Evolutionary conservation across 2,797 vertebrate genomes (phyloP), one percentile per base, ranked within the genome.

Genomic region (Tolypeutes matacus): DNA sequence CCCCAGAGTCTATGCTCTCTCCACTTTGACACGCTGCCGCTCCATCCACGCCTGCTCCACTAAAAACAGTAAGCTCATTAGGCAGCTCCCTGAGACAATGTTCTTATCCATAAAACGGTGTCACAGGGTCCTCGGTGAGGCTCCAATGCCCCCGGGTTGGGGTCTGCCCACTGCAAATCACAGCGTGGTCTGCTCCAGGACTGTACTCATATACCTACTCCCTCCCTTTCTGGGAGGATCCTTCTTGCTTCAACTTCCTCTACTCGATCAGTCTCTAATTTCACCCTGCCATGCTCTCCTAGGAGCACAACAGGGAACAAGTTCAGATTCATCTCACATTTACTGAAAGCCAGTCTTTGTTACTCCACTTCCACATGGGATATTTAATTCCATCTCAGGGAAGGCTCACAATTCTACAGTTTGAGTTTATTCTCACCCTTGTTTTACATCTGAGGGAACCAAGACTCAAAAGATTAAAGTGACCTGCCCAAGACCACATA

Each of bases 141-240:
- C n/a, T 60, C 58, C 65, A 56, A 1, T 72, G 72, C 53, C 31
- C 62, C 5, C 1, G 53, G 21, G 39, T 21, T 29, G 21, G 81
- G 60, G 39, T 60, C 51, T 3, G 53, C 8, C n/a, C 56, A 75
- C 77, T 62, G 23, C 31, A 73, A 18, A 73, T 58, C 42, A 2
- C 1, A 65, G 58, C 18, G 7, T 64, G 62, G 10, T 31, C 62
- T 4, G 17, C n/a, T 69, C n/a, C 15, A n/a, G 0, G 0, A 1
- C 17, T 9, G 15, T 0, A 1, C 7, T 1, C 34, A 49, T 25
- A 46, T 14, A 27, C 11, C 2, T 2, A 1, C 15, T 2, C 81
- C 49, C 36, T 84, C 49, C 46, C 29, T 9, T 75, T 0, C 18
- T 58, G 7, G 10, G 7, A 70, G 81, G 42, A 56, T 2, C 5